A percentile compares a stretch with the other conserved stretches of the same genome.
Conservation (phyloP, 2,113 vertebrate genomes). For the Cyphomyrus discorhynchus region DNA sequence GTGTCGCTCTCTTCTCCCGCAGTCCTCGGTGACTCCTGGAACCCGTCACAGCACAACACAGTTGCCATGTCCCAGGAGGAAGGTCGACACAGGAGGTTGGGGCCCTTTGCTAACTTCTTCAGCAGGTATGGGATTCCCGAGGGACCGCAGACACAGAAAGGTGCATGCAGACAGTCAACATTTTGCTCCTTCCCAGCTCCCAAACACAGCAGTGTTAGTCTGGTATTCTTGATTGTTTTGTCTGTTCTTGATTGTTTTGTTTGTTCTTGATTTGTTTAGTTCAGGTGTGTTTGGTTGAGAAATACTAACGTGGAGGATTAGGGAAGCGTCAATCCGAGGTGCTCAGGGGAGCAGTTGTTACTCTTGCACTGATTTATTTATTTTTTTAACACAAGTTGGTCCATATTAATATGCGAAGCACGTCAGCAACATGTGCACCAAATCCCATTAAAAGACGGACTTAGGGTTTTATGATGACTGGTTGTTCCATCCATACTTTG, state of each 20-base stretch:
- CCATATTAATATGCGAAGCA: neutral
- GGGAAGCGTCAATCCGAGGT: neutral
- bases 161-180: neutral
- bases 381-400: neutral
- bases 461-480: neutral
- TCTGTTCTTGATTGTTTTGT: neutral
- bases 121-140: conserved; percentile 55
- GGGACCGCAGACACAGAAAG: neutral
- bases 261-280: neutral
- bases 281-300: neutral
- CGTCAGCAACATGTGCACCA: neutral
- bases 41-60: conserved; percentile 27
- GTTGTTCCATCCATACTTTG: neutral
- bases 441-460: neutral
- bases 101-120: conserved; percentile 73
- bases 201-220: neutral
- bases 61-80: conserved; percentile 43
- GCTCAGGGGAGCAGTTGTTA: too few species aligned
- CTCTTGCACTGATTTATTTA: neutral
- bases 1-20: conserved; percentile 60
- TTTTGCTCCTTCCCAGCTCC: neutral
- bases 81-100: conserved; percentile 57
- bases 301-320: neutral
- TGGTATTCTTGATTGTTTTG: neutral
- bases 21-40: conserved; percentile 36